Percentiles rank a stretch among this genome's conserved stretches.
Evolutionary conservation across 2,797 vertebrate genomes (phyloP).

Genomic region (Capromys pilorides): DNA sequence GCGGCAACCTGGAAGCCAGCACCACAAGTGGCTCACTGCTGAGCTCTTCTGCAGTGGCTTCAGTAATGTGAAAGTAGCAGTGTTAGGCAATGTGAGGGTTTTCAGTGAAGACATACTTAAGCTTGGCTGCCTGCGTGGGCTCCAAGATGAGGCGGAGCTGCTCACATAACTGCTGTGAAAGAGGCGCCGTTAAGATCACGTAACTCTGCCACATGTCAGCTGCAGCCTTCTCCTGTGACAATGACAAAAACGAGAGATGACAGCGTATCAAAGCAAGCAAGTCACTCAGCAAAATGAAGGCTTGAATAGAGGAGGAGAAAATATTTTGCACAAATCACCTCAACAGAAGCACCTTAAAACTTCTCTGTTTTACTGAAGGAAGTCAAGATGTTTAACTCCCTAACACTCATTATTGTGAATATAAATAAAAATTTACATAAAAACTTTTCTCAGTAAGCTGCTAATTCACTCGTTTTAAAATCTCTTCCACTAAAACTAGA

Average conservation of each 20-base stretch:
- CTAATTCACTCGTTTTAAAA: neutral
- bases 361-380: neutral
- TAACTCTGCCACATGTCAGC: slow-evolving; percentile 96
- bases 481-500: slow-evolving; percentile 8
- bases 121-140: slow-evolving; percentile 95
- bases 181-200: slow-evolving; percentile 91
- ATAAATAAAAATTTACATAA: neutral
- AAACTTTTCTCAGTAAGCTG: slow-evolving; percentile 10
- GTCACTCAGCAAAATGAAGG: neutral
- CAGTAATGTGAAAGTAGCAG: too few species aligned
- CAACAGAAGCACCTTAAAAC: neutral
- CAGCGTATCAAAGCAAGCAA: neutral
- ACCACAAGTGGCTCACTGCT: neutral
- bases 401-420: too few species aligned
- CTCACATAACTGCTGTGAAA: slow-evolving; percentile 97
- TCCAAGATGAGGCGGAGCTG: slow-evolving; percentile 97
- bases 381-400: too few species aligned
- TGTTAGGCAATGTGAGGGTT: neutral
- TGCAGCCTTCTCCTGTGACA: slow-evolving; percentile 91
- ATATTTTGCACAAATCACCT: neutral
- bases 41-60: too few species aligned
- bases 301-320: neutral
- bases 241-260: neutral
- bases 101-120: slow-evolving; percentile 89
- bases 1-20: neutral